Conservation (phyloP, 2,113 vertebrate species). For the Chaenocephalus aceratus region DNA sequence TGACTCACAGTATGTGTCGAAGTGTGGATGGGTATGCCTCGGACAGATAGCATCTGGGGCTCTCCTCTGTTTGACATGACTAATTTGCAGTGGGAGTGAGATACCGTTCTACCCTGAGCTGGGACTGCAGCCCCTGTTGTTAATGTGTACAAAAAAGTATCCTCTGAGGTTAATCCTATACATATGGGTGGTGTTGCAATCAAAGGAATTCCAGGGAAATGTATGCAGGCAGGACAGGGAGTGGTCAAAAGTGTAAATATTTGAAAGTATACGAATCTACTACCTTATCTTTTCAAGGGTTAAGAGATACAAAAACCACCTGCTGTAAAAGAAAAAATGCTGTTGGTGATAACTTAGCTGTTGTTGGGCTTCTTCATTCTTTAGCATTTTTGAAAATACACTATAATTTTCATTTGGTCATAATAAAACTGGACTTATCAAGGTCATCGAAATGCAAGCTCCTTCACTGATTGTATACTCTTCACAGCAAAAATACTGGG, state of each 20-base stretch:
- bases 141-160: constrained; percentile 12
- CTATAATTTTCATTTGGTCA: neutral
- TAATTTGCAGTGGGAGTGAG: constrained; percentile 57
- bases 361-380: neutral
- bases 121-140: constrained; percentile 15
- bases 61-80: constrained; percentile 73
- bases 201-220: constrained; percentile 38
- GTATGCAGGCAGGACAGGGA: constrained; percentile 1
- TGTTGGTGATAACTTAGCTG: neutral
- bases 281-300: neutral
- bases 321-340: neutral
- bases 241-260: constrained; percentile 42
- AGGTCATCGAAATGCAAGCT: neutral
- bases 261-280: neutral
- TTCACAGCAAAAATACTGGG: neutral
- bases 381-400: constrained; percentile 4
- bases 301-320: neutral
- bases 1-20: constrained; percentile 65
- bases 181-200: constrained; percentile 27
- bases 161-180: neutral
- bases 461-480: neutral
- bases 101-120: constrained; percentile 27
- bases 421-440: neutral
- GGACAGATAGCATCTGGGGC: constrained; percentile 47
- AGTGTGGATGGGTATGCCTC: constrained; percentile 41